Percentiles rank a stretch among this genome's conserved stretches.
Conservation (phyloP, 2,113 vertebrate species). For the Montifringilla adamsi region DNA sequence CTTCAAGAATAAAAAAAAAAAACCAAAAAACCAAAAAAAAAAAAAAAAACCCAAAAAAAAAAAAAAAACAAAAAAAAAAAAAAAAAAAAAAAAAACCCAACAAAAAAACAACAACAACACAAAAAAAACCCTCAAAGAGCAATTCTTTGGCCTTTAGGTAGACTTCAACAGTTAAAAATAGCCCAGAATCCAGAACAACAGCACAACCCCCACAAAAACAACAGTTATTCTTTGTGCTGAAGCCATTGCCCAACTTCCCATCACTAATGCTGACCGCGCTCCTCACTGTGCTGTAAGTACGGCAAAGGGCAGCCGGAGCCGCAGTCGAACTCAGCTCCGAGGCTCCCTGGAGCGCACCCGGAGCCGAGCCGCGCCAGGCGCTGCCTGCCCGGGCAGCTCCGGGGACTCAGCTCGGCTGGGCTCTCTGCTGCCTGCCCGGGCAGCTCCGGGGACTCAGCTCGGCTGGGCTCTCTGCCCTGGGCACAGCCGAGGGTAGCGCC, state of each 20-base stretch:
- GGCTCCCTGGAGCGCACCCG: fast-evolving
- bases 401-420: no score
- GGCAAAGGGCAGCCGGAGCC: conserved; percentile 37
- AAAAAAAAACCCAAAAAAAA: no score
- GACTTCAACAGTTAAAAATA: background rate
- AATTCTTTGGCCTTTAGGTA: background rate
- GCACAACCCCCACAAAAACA: background rate
- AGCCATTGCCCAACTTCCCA: background rate
- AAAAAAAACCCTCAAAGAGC: background rate
- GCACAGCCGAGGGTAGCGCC: background rate
- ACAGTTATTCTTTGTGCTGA: background rate
- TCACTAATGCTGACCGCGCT: background rate
- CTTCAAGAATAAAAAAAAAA: background rate
- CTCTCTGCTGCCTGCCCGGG: background rate
- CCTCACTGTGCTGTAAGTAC: background rate
- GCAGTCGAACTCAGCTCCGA: background rate
- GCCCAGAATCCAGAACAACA: background rate
- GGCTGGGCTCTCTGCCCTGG: fast-evolving
- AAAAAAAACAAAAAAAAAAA: no score
- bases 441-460: background rate
- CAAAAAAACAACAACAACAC: background rate
- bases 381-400: no score
- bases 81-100: no score
- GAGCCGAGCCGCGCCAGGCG: background rate
- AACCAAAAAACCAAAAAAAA: no score